Conservation (phyloP, 2,797 vertebrate genomes). For the Pantherophis vulpinus region DNA sequence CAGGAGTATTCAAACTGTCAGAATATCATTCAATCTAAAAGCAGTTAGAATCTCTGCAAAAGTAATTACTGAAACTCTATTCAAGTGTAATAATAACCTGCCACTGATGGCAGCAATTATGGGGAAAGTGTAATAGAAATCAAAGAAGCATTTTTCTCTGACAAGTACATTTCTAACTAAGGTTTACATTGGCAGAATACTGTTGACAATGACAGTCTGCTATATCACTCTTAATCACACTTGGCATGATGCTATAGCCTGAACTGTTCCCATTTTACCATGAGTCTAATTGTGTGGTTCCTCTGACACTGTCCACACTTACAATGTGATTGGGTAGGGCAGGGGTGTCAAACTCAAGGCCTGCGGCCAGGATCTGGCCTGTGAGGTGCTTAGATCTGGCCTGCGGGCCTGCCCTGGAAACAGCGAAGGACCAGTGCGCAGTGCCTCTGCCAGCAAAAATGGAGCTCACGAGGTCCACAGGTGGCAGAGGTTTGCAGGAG, state of each 20-base stretch:
- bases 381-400: too few relatives aligned
- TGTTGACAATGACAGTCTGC: slow-evolving; percentile 79
- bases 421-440: too few relatives aligned
- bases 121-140: slow-evolving; percentile 79
- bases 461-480: too few relatives aligned
- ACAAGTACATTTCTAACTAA: slow-evolving; percentile 79
- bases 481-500: too few relatives aligned
- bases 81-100: slow-evolving; percentile 88
- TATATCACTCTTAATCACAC: slow-evolving; percentile 81
- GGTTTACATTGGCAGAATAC: slow-evolving; percentile 77
- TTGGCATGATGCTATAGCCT: slow-evolving; percentile 69
- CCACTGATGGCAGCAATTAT: slow-evolving; percentile 85
- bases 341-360: too few relatives aligned
- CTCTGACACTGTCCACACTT: slow-evolving; percentile 67
- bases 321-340: neutral
- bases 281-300: slow-evolving; percentile 70
- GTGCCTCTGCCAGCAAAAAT: too few relatives aligned
- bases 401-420: too few relatives aligned
- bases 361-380: too few relatives aligned
- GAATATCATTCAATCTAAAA: slow-evolving; percentile 82
- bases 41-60: slow-evolving; percentile 79
- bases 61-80: slow-evolving; percentile 84
- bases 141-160: slow-evolving; percentile 81
- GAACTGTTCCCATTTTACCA: slow-evolving; percentile 63
- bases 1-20: slow-evolving; percentile 83